These are phyloP conservation scores for Emydura subglobosa DNA, from an alignment of 2,113 vertebrate genomes.

Conservation along the genomic window DNA sequence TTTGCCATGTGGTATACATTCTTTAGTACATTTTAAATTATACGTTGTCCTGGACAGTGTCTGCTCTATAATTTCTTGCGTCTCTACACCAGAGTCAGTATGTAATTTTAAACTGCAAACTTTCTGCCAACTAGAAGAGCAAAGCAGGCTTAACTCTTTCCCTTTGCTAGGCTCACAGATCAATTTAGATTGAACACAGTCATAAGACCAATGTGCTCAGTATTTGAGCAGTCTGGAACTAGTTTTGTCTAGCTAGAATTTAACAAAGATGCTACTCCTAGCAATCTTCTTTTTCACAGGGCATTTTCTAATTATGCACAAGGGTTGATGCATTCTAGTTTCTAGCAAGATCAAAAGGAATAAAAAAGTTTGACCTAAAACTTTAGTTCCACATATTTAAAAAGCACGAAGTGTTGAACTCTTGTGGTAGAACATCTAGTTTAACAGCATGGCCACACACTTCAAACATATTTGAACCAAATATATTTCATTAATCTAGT, in stretches of 20 bases:
- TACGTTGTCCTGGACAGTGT: slow-evolving; percentile 92
- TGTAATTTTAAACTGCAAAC: slow-evolving; percentile 92
- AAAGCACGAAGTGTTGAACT: not conserved
- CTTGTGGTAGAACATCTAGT: not conserved
- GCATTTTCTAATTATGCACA: slow-evolving; percentile 46
- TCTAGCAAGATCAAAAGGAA: slow-evolving; percentile 28
- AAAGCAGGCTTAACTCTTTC: slow-evolving; percentile 85
- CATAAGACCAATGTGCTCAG: slow-evolving; percentile 41
- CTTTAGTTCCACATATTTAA: slow-evolving; percentile 35
- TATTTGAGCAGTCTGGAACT: not conserved
- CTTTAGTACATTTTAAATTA: slow-evolving; percentile 93
- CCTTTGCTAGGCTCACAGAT: slow-evolving; percentile 65
- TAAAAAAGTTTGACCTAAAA: slow-evolving; percentile 38
- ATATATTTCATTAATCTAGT: not conserved
- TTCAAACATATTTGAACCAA: rapidly evolving
- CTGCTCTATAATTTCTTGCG: slow-evolving; percentile 93
- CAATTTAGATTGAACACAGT: slow-evolving; percentile 40
- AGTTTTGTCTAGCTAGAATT: slow-evolving; percentile 36
- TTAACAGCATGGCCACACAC: not conserved
- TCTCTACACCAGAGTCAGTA: slow-evolving; percentile 90
- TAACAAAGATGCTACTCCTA: slow-evolving; percentile 62
- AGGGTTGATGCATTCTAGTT: slow-evolving; percentile 4
- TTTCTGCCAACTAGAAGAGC: slow-evolving; percentile 84
- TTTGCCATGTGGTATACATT: slow-evolving; percentile 90
- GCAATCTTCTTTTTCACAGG: slow-evolving; percentile 48